Evolutionary conservation across 23 tunicate species (phyloP), one percentile per base, ranked within the genome.

Genomic region (Halocynthia roretzi): DNA sequence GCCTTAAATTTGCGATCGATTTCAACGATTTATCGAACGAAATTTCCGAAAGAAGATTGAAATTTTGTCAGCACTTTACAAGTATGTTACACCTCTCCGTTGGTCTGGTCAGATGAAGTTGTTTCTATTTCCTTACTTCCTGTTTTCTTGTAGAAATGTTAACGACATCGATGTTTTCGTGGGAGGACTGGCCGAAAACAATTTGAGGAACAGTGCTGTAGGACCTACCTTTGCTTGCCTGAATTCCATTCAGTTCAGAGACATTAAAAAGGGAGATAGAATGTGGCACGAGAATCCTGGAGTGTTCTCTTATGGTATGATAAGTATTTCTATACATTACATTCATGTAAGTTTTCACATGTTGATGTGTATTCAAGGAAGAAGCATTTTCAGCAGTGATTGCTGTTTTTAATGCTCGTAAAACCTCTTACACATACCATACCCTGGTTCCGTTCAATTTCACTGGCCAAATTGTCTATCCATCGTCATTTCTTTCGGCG

Each of bases 181-280:
- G 52, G 97, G 97, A 10, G 92, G 87, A 18, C 48, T 91, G 55
- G 81, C 86, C 21, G 97, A 91, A 72, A 80, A 71, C 7, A 76
- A 86, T 7, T 19, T 91, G 10, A 52, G 15, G 18, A 81, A 61
- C 6, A 91, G 80, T 14, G 68, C 81, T 8, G 97, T 91, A 0
- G 97, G 97, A 50, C 97, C 91, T 10, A 86, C 87, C 17, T 86
- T 91, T 52, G 91, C 85, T 6, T 87, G 90, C 79, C 53, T 91
- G 6, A 87, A 87, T 44, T 86, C 83, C 50, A 53, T 71, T 22
- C 97, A 91, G 76, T 85, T 90, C 60, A 82, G 90, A 7, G 97
- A 84, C 12, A n/a, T 90, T 2, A 85, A 83, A 51, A 82, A 81
- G 11, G 97, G 97, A 40, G 97, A 91, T 56, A 76, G 87, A 56